phyloP scores from a whole-genome alignment of 2,888 invertebrate species.

The Pachycephus smyrnensis region DNA sequence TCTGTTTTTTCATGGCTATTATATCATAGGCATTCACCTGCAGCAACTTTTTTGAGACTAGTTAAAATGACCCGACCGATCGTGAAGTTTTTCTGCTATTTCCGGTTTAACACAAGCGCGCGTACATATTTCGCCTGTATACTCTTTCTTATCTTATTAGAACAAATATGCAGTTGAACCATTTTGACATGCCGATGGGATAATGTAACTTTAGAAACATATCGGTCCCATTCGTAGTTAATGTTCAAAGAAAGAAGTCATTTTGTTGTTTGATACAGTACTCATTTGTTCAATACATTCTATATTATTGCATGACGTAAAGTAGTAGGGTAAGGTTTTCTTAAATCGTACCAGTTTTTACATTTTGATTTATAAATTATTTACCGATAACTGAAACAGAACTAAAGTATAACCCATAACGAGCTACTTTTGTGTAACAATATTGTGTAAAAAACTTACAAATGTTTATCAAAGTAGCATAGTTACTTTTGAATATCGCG shows the following conservation, averaged over 20 bases:
- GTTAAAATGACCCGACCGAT: background rate
- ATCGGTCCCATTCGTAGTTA: background rate
- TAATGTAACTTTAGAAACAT: background rate
- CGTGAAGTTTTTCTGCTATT: background rate
- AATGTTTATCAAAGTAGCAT: background rate
- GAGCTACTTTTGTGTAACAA: background rate
- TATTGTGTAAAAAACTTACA: background rate
- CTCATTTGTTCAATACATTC: background rate
- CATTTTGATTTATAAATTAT: background rate
- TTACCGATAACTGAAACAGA: background rate
- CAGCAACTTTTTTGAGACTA: background rate
- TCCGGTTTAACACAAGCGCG: background rate
- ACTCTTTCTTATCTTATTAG: background rate
- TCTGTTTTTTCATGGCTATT: background rate
- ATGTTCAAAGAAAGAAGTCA: background rate
- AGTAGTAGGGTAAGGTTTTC: background rate
- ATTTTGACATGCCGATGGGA: background rate
- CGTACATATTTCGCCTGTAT: background rate
- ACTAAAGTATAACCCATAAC: background rate
- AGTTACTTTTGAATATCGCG: background rate
- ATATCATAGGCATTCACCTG: no score
- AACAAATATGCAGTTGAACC: background rate
- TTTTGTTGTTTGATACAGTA: background rate
- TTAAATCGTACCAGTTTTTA: background rate
- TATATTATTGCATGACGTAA: background rate